Evolutionary conservation across 2,888 invertebrate species (phyloP), one percentile per base, ranked within the genome.

Genomic region (Bibio marci): DNA sequence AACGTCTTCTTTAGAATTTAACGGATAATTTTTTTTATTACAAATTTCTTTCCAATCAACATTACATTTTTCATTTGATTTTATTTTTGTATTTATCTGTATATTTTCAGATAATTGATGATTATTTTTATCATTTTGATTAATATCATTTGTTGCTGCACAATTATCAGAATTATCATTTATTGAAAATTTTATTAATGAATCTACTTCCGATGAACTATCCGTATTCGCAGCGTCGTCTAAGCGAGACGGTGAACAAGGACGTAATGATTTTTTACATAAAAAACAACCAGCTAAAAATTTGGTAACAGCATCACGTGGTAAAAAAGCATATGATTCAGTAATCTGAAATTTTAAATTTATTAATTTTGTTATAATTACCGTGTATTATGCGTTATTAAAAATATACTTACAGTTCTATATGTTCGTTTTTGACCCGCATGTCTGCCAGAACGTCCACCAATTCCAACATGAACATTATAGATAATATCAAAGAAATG

Each of bases 381-480:
- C 13, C 25, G 19, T n/a, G 30, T 17, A 22, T 17, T 13, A 10
- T 10, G 2, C 11, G 26, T 8, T 36, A 28, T 27, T 33, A n/a
- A 30, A 30, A 6, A 6, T 27, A 15, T 17, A 54, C 57, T 56
- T 66, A 94, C 94, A 58, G 91, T 92, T 69, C 90, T 73, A 65
- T 94, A 94, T 1, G 94, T 94, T 48, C 91, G 71, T 58, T 94
- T 94, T 59, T 94, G 94, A 30, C 94, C 94, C n/a, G 92, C 92
- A 57, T 94, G 94, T 62, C 90, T 88, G 41, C 91, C 90, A 38
- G 80, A 80, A 48, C 87, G 71, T 38, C 91, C 91, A 58, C 91
- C 90, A 52, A 88, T 71, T 56, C 90, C 91, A 39, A 94, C 91
- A 59, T 94, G 94, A 13, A 94, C 88, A 37, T 82, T 83, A 65